These are phyloP conservation scores for Crocallis elinguaria DNA, from an alignment of 2,888 invertebrate genomes.

Conservation along the genomic window DNA sequence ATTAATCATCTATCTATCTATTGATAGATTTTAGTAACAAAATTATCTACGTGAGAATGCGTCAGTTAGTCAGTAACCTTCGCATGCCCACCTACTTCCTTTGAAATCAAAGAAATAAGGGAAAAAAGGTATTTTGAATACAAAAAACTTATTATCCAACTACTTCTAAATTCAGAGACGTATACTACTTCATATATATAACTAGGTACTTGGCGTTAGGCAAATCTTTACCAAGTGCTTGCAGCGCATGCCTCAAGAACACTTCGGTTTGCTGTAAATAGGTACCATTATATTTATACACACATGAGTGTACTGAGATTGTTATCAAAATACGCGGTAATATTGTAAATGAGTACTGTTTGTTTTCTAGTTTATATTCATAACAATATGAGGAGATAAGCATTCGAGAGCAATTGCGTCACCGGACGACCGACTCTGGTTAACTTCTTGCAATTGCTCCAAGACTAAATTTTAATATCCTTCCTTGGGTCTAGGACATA, in stretches of 20 bases:
- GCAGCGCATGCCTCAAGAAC: not conserved
- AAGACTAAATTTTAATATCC: conserved; percentile 4
- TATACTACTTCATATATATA: no score
- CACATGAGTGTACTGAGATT: conserved; percentile 6
- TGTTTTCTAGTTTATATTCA: conserved; percentile 27
- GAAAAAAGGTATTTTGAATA: no score
- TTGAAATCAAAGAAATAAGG: no score
- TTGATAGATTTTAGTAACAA: no score
- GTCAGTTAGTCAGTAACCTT: no score
- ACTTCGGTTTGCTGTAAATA: not conserved
- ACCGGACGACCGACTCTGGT: conserved; percentile 49
- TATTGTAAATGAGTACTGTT: conserved; percentile 22
- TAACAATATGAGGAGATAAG: conserved; percentile 34
- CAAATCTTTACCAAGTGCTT: not conserved
- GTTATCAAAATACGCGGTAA: conserved; percentile 28
- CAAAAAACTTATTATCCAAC: no score
- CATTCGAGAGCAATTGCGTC: conserved; percentile 44
- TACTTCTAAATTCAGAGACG: no score
- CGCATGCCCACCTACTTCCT: no score
- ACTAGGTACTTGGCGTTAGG: no score
- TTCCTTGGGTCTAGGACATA: not conserved
- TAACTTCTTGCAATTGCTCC: conserved; percentile 33
- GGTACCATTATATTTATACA: not conserved
- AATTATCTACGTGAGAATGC: no score
- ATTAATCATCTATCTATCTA: no score